Base-by-base conservation (phyloP, 2,888 invertebrate species). In the Archaeoteleia sp. region DNA sequence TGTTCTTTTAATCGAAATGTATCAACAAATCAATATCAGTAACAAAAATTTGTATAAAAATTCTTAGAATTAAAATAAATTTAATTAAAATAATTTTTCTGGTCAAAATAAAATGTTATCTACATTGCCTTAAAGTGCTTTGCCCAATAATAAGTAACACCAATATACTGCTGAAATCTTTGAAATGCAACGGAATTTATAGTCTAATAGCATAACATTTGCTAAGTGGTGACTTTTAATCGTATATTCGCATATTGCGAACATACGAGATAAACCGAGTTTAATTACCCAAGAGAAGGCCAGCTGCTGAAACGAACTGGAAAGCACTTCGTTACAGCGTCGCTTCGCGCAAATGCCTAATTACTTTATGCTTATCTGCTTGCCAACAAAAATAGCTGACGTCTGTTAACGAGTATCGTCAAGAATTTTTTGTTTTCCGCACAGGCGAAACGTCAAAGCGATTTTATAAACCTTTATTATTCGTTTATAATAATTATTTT, bases 291-390 rank as follows among this genome's bases (percentile, higher is more conserved):
- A 58, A 20, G 55, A 55, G 72, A 73, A 75, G 68, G 69, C 70
- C 76, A 73, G 72, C 70, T 60, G 71, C 62, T 71, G 75, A 69
- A 75, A 74, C 70, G 71, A 74, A 71, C 71, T 73, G 73, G 73
- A 71, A 76, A 79, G 74, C 65, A 73, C 63, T 77, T 74, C 70
- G 72, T 76, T 77, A 72, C 72, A 72, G 71, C 67, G 72, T 55
- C 67, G 48, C 74, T 72, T 65, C 70, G 72, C 61, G 67, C 70
- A 65, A 74, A 74, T 70, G 72, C 69, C 70, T 78, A 77, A 79
- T 78, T 76, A 74, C 72, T 70, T 72, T 29, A 54, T 70, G 63
- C 71, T 70, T 70, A 72, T 58, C 67, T 60, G 51, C 27, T 51
- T 57, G 46, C 40, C 17, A 40, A 61, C 70, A 61, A 67, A 67